A percentile compares a stretch with the other conserved stretches of the same genome.
Conservation (phyloP, 1,140 invertebrate species). For the Leptinotarsa undecemlineata region DNA sequence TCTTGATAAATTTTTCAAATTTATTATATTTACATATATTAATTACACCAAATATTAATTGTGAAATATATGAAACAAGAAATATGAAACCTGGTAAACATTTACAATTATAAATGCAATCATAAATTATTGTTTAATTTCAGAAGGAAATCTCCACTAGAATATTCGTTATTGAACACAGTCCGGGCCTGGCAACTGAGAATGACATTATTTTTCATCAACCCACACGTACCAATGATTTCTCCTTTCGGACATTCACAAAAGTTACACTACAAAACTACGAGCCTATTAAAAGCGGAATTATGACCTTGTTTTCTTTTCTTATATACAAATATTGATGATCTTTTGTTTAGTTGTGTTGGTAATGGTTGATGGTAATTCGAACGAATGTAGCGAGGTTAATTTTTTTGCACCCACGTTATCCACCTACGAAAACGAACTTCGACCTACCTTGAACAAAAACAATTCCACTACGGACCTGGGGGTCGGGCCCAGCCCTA, state of each 20-base stretch:
- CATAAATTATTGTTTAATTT: too few species aligned
- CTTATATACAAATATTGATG: conserved; percentile 1
- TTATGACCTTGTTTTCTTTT: conserved; percentile 4
- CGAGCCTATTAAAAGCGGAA: not conserved
- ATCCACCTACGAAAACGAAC: not conserved
- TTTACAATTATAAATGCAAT: too few species aligned
- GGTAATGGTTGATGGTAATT: conserved; percentile 5
- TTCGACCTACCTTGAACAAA: conserved; percentile 2
- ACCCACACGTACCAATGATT: not conserved
- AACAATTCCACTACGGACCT: not conserved
- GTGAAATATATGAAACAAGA: too few species aligned
- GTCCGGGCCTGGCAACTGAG: not conserved
- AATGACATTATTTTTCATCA: not conserved
- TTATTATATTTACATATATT: too few species aligned
- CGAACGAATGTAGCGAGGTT: not conserved
- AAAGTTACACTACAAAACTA: conserved; percentile 1
- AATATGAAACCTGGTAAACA: too few species aligned
- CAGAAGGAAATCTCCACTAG: too few species aligned
- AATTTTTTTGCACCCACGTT: conserved; percentile 3
- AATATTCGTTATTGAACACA: not conserved
- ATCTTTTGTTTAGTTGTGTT: conserved; percentile 3
- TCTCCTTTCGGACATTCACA: conserved; percentile 4
- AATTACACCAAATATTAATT: too few species aligned
- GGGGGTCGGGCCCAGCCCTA: conserved; percentile 3
- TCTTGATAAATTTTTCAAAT: too few species aligned